Base-by-base conservation (phyloP, 2,113 vertebrate genomes). In the Illadopsis cleaveri region DNA sequence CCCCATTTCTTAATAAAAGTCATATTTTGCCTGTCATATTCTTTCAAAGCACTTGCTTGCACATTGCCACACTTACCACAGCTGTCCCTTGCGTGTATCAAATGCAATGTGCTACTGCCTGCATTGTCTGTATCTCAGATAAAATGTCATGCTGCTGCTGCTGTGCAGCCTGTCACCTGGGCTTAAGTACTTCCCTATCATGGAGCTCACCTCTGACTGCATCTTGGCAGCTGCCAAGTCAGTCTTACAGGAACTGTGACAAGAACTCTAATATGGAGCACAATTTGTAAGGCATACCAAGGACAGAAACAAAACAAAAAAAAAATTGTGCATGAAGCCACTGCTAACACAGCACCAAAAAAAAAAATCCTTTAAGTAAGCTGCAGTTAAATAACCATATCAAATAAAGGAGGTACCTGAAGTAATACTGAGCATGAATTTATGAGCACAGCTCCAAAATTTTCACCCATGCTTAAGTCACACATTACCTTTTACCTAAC, bases 201-300 rank as follows among this genome's bases (percentile, higher is more conserved):
- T 60, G 78, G 65, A 7, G 40, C 69, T 97, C 84, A 90, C 91
- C 90, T 97, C 86, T 90, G 94, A 97, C 96, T 95, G 77, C 80
- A 91, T 93, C 87, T 95, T 97, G 94, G 86, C 76, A 96, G 89
- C 90, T 97, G 96, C 87, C 94, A 95, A 95, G 94, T 76, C 93
- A 83, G 72, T 71, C 79, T 81, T 81, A 86, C 35, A 89, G 68
- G 76, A 96, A 92, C 40, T 60, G 79, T 90, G 87, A 81, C 77
- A 33, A 94, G 62, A 65, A 68, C 80, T 77, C 82, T 15, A 93
- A 73, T 88, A 90, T 38, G 61, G 85, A 94, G 62, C 70, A 95
- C 96, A 95, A 94, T 70, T 90, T 91, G 72, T 92, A 89, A 83
- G 86, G 83, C 86, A 70, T 65, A 94, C 48, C 28, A 56, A 87